Conservation (phyloP, 2,888 invertebrate genomes). For the Desoria tigrina region DNA sequence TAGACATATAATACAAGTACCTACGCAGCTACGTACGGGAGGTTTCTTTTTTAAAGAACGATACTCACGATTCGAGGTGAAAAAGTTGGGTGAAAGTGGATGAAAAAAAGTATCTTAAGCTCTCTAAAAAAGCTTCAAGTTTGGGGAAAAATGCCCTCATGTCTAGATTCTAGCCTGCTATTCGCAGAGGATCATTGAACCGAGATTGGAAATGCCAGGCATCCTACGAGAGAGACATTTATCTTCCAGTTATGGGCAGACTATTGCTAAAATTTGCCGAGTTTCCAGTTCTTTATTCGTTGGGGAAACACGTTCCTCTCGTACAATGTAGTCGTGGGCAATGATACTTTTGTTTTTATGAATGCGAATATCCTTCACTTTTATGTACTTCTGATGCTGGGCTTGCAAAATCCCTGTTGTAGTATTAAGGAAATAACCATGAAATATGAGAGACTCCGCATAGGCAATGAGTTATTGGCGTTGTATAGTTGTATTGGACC, state of each 20-base stretch:
- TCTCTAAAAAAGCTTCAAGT: not conserved
- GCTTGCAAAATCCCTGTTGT: constrained; percentile 2
- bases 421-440: too few relatives aligned
- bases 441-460: too few relatives aligned
- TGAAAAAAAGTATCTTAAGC: constrained; percentile 3
- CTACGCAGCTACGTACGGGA: too few relatives aligned
- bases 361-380: constrained; percentile 5
- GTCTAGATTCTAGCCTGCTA: too few relatives aligned
- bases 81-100: constrained; percentile 10
- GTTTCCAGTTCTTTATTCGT: constrained; percentile 51
- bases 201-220: constrained; percentile 26
- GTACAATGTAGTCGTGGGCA: constrained; percentile 6
- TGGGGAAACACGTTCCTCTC: not conserved
- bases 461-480: too few relatives aligned
- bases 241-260: constrained; percentile 42
- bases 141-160: too few relatives aligned
- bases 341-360: constrained; percentile 16
- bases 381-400: constrained; percentile 3
- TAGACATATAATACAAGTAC: too few relatives aligned
- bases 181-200: constrained; percentile 17
- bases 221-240: constrained; percentile 46
- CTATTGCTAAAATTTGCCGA: constrained; percentile 50
- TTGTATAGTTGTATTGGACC: too few relatives aligned
- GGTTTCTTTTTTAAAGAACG: too few relatives aligned
- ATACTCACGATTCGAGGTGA: not conserved